A percentile compares a stretch with the other conserved stretches of the same genome.
phyloP scores from a whole-genome alignment of 2,888 invertebrate species.

The Ornithoptera priamus region DNA sequence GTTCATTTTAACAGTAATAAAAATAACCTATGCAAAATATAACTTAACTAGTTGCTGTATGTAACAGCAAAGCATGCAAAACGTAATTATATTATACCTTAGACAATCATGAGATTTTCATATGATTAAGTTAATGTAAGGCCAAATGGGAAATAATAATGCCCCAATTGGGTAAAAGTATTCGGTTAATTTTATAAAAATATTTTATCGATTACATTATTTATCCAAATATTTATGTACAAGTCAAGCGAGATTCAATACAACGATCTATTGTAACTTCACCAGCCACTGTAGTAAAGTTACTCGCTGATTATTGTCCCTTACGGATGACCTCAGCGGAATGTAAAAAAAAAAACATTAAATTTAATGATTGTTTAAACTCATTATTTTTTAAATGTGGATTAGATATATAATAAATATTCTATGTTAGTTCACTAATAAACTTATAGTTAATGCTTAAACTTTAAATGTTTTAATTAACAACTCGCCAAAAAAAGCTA shows the following conservation, averaged over 20 bases:
- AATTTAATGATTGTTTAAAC: no score
- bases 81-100: slow-evolving; percentile 25
- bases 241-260: slow-evolving; percentile 40
- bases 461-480: not conserved
- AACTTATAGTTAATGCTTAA: not conserved
- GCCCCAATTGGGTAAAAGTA: slow-evolving; percentile 25
- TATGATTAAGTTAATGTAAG: slow-evolving; percentile 11
- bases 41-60: slow-evolving; percentile 41
- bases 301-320: slow-evolving; percentile 36
- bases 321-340: slow-evolving; percentile 23
- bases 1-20: slow-evolving; percentile 56
- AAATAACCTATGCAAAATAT: slow-evolving; percentile 66
- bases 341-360: not conserved
- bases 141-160: slow-evolving; percentile 31
- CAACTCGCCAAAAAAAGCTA: not conserved
- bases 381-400: not conserved
- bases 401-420: not conserved
- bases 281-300: slow-evolving; percentile 12
- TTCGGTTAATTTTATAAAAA: slow-evolving; percentile 39
- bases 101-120: slow-evolving; percentile 35
- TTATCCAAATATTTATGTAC: slow-evolving; percentile 34
- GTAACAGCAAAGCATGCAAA: slow-evolving; percentile 34
- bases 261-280: slow-evolving; percentile 20
- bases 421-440: not conserved
- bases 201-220: slow-evolving; percentile 36